These are phyloP conservation scores for Porites australiensis DNA, from an alignment of 64 coral and sea anemone genomes.

Conservation along the genomic window DNA sequence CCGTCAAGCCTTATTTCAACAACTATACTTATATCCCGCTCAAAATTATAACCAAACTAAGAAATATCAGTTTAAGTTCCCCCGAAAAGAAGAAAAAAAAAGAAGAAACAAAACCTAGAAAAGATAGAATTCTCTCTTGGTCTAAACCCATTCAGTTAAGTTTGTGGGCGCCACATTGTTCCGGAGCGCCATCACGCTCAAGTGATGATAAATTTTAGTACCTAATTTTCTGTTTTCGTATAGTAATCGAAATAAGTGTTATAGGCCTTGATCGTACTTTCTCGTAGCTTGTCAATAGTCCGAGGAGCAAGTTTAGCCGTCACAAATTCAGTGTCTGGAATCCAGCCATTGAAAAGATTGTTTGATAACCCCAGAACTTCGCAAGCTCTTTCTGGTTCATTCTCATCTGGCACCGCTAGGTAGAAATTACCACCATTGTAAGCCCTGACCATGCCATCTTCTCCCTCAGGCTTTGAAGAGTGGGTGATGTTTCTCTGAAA, in stretches of 20 bases:
- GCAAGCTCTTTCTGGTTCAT: constrained; percentile 13
- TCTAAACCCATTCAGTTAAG: too few relatives aligned
- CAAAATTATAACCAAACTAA: too few relatives aligned
- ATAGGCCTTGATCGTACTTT: background rate
- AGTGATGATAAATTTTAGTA: too few relatives aligned
- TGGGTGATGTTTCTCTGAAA: constrained; percentile 32
- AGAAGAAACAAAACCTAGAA: too few relatives aligned
- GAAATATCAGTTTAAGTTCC: too few relatives aligned
- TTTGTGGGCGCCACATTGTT: too few relatives aligned
- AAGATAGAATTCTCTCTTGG: too few relatives aligned
- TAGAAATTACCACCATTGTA: constrained; percentile 54
- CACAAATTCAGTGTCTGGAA: background rate
- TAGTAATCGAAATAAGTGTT: background rate
- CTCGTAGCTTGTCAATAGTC: background rate
- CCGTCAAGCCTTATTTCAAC: too few relatives aligned
- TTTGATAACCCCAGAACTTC: constrained; percentile 45
- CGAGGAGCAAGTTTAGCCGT: background rate
- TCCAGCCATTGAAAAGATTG: constrained; percentile 42
- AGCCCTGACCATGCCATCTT: constrained; percentile 18
- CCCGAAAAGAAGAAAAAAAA: too few relatives aligned
- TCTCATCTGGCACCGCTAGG: background rate
- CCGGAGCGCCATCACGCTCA: too few relatives aligned
- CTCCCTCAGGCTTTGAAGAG: constrained; percentile 14
- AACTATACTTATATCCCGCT: too few relatives aligned
- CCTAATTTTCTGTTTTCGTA: too few relatives aligned